Conservation (phyloP, 2,113 vertebrate species). For the Lutjanus erythropterus region DNA sequence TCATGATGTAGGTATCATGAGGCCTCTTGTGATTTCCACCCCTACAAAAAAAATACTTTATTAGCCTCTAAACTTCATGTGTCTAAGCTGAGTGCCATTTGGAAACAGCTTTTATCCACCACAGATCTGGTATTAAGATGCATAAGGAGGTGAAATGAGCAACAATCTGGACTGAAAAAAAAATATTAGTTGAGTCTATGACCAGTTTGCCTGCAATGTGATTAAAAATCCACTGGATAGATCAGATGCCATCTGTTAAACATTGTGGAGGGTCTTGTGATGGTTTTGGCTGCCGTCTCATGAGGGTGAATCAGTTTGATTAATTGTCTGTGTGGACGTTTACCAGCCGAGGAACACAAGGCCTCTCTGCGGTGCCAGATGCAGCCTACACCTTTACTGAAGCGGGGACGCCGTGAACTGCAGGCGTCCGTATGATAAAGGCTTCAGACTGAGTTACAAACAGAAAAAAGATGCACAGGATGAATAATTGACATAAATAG, state of each 20-base stretch:
- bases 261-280: not conserved
- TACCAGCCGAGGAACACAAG: not conserved
- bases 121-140: not conserved
- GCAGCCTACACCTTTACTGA: not conserved
- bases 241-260: slow-evolving; percentile 11
- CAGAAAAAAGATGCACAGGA: not conserved
- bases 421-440: no score
- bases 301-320: slow-evolving; percentile 15
- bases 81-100: not conserved
- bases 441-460: not conserved
- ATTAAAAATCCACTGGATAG: not conserved
- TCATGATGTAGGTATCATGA: no score
- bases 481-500: no score
- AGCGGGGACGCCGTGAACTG: no score
- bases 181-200: not conserved
- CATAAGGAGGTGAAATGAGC: not conserved
- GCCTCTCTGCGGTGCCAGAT: not conserved
- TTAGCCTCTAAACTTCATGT: not conserved
- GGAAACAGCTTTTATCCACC: not conserved
- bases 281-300: not conserved
- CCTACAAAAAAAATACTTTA: no score
- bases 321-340: not conserved
- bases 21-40: no score
- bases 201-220: not conserved
- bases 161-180: not conserved